Evolutionary conservation across 2,888 invertebrate species (phyloP), one percentile per base, ranked within the genome.

Genomic region (Drosophila nigritarsus): DNA sequence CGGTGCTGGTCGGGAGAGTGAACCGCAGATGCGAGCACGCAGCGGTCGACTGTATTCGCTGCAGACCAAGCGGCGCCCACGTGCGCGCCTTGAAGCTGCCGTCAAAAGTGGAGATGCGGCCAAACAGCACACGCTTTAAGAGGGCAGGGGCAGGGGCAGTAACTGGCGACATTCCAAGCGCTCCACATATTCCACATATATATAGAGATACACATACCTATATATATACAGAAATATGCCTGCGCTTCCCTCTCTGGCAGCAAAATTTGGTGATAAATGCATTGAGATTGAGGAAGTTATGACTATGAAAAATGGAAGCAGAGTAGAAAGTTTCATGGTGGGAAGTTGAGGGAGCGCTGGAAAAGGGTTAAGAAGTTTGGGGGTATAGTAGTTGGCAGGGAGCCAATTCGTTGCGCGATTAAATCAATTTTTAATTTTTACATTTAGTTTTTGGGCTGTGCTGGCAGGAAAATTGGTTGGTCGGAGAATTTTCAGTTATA

Each of bases 61-160:
- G 73, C 93, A 93, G 88, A 91, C 93, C 54, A 93, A 92, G 74
- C 86, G 91, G 84, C 92, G 92, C 79, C 90, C 92, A 84, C 91
- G 92, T 80, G 83, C 91, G 72, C 91, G 92, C 76, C 91, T 91
- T 60, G 82, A 91, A 58, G 80, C 90, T 36, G 86, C 91, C 69
- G 86, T 91, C 71, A 91, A 89, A 65, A 78, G 91, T 66, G 82
- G 81, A 65, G 91, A 90, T 45, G 82, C 79, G 64, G 87, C 82
- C 82, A 93, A 93, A 78, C 93, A 93, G 83, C 91, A 93, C 55
- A 92, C 93, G 70, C 92, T 93, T 80, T 93, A 92, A 92, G 79
- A 5, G 8, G 60, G n/a, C 38, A 40, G n/a, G 24, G 42, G 13
- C 1, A n/a, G 30, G 20, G 55, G 50, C 36, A 45, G 45, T 36